phyloP scores from a whole-genome alignment of 2,113 vertebrate species.

The Dromiciops gliroides region DNA sequence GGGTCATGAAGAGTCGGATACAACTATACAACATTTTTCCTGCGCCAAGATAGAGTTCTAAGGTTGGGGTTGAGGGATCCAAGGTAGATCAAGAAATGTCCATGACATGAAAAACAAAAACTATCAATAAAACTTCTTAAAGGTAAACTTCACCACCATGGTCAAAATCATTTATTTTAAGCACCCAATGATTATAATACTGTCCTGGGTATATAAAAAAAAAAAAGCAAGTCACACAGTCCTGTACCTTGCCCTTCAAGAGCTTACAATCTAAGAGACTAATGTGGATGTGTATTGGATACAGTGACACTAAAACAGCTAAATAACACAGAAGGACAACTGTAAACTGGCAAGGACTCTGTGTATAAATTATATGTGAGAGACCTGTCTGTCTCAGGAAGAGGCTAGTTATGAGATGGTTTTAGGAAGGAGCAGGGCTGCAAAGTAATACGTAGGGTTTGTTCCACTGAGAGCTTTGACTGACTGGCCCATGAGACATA shows the following conservation, averaged over 20 bases:
- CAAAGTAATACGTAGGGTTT: not conserved
- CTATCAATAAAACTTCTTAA: not conserved
- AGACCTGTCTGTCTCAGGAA: not conserved
- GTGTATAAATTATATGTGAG: not conserved
- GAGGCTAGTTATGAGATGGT: not conserved
- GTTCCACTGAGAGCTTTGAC: not conserved
- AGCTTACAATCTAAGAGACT: constrained; percentile 2
- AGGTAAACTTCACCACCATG: not conserved
- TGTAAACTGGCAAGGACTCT: not conserved
- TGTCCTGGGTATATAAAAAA: not conserved
- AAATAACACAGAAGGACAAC: not conserved
- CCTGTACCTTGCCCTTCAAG: not conserved
- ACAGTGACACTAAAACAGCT: not conserved
- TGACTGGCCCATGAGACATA: not conserved
- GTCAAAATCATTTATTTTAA: not conserved
- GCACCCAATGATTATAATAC: not conserved
- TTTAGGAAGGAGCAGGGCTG: not conserved
- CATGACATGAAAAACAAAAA: not conserved
- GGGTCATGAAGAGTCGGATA: not conserved
- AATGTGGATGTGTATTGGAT: not conserved
- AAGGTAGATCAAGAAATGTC: not conserved
- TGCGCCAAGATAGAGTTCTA: not conserved
- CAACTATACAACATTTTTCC: not conserved
- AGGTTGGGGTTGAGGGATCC: not conserved
- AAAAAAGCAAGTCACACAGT: not conserved